Base-by-base conservation (phyloP, 2,113 vertebrate species). In the Saguinus midas region DNA sequence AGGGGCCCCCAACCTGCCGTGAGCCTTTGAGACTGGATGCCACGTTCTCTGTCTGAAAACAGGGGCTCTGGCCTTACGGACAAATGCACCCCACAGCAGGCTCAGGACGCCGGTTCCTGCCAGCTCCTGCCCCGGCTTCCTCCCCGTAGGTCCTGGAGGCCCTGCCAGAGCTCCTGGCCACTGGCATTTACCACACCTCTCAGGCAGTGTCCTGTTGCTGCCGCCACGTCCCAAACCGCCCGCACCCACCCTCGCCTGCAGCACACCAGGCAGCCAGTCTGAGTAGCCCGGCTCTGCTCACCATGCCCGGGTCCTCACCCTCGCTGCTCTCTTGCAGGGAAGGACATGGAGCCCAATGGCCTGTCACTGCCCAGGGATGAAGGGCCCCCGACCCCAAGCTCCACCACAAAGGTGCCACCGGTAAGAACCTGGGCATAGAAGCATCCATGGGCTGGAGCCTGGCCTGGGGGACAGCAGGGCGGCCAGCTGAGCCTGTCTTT, bases 331-430 rank as follows among this genome's bases (percentile, higher is more conserved):
- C 40, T 99, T 98, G 52, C 99, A 99, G 99, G 99, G 97, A 99
- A 99, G 98, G 99, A 99, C 3, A 98, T 99, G 97, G 99, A 99
- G 98, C 98, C 98, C 96, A 98, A 98, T 3, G 98, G 98, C 79
- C 98, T 98, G 0, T 93, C 98, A 0, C 97, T 97, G 8, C 93
- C 99, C 95, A 99, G 98, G 97, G 99, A 99, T 94, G 99, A 99
- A 97, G 98, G 99, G 97, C 99, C 99, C 70, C 99, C 98, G 84
- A 99, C 99, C 88, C 99, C 99, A 37, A 99, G 99, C 97, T 99
- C 99, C 68, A 97, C 98, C 98, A 99, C 99, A 64, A 99, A 99
- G 98, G 99, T 99, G 99, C 96, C 92, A 37, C 91, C 91, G 93
- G 91, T 94, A 96, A 96, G 97, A 83, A 40, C 25, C 48, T 0